Evolutionary conservation across 2,113 vertebrate species (phyloP).

Genomic region (Azemiops feae): DNA sequence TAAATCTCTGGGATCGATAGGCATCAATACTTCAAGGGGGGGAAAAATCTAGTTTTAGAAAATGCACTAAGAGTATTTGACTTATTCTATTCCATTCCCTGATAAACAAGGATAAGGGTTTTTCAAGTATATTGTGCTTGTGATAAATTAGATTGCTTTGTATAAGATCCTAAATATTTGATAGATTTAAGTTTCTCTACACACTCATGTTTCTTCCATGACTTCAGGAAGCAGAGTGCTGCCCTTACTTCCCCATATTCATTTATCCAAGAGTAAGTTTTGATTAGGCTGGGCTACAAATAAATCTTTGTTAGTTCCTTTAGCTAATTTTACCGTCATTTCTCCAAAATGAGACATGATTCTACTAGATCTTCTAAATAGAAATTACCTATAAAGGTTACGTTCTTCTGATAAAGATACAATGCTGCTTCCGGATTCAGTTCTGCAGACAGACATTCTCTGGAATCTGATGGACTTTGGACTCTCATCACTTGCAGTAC

Average conservation of each 20-base stretch:
- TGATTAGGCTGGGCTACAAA: not conserved
- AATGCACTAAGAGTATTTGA: not conserved
- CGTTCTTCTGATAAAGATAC: conserved; percentile 72
- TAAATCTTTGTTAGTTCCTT: not conserved
- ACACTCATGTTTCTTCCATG: not conserved
- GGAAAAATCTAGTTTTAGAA: conserved; percentile 17
- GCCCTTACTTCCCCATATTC: not conserved
- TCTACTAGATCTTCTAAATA: rapidly evolving
- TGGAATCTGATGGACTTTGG: conserved; percentile 78
- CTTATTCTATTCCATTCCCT: not conserved
- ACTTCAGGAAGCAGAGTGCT: not conserved
- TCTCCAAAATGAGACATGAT: not conserved
- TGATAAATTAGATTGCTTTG: not conserved
- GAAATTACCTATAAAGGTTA: conserved; percentile 86
- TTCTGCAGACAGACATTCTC: conserved; percentile 67
- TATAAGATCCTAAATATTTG: not conserved
- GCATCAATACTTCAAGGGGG: conserved; percentile 80
- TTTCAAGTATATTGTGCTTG: not conserved
- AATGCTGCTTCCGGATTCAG: conserved; percentile 75
- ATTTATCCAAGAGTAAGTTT: not conserved
- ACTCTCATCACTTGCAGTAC: conserved; percentile 65
- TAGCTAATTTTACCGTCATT: not conserved
- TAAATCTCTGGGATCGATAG: conserved; percentile 90
- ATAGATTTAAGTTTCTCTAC: not conserved
- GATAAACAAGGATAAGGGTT: not conserved